Conservation (phyloP, 2,113 vertebrate species). For the Salvelinus fontinalis region DNA sequence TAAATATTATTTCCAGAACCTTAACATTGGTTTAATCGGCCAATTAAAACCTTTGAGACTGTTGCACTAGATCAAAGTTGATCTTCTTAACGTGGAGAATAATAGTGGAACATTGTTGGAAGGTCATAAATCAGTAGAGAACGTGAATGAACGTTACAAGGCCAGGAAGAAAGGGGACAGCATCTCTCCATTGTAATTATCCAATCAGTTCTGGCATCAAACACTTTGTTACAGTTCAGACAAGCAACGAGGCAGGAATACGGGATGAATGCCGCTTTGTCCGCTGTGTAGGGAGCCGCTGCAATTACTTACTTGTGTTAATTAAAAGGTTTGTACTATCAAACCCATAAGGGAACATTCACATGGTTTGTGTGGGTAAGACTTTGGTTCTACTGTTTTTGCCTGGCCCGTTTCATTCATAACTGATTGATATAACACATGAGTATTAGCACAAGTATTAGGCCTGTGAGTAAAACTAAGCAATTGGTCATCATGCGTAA, state of each 20-base stretch:
- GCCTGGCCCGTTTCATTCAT: conserved; percentile 44
- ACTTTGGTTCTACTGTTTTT: conserved; percentile 74
- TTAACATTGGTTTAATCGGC: conserved; percentile 24
- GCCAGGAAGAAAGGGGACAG: conserved; percentile 68
- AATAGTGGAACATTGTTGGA: conserved; percentile 50
- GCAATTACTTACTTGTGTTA: conserved; percentile 79
- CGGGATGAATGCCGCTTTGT: conserved; percentile 76
- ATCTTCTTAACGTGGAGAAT: conserved; percentile 49
- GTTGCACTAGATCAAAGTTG: conserved; percentile 65
- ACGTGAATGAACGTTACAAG: conserved; percentile 77
- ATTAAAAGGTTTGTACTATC: conserved; percentile 82
- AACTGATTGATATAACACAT: no score
- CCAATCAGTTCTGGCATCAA: conserved; percentile 80
- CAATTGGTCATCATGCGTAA: neutral
- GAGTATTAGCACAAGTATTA: no score
- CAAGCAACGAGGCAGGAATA: conserved; percentile 64
- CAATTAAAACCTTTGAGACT: conserved; percentile 62
- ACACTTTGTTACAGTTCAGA: conserved; percentile 76
- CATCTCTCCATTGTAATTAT: conserved; percentile 70
- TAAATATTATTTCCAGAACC: conserved; percentile 43
- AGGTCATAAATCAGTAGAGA: conserved; percentile 69
- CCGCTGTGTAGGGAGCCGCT: conserved; percentile 68
- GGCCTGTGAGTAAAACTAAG: neutral
- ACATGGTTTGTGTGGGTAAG: conserved; percentile 62
- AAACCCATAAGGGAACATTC: conserved; percentile 63